Percentiles rank a stretch among this genome's conserved stretches.
phyloP scores from a whole-genome alignment of 1,140 invertebrate genomes.

The Eriosoma lanigerum region DNA sequence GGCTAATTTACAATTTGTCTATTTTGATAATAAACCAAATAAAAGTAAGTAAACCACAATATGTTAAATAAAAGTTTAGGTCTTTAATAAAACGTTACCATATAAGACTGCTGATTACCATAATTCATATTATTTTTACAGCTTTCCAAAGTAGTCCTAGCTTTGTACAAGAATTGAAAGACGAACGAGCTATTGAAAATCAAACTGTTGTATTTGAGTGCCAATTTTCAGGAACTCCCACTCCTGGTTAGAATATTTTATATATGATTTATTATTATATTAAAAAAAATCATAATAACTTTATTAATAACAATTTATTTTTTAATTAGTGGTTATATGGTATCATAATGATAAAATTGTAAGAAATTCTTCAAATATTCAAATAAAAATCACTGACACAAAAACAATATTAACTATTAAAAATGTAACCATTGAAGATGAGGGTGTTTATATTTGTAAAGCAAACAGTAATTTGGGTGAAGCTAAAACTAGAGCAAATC shows the following conservation, averaged over 20 bases:
- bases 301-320: neutral
- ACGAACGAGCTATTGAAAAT: constrained; percentile 72
- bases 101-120: no score
- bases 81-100: no score
- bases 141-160: constrained; percentile 61
- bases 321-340: constrained; percentile 76
- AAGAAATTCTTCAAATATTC: constrained; percentile 69
- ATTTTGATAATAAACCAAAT: no score
- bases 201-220: constrained; percentile 76
- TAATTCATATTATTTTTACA: constrained; percentile 21
- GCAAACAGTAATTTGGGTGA: constrained; percentile 79
- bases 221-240: constrained; percentile 77
- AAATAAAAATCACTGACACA: constrained; percentile 73
- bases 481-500: constrained; percentile 75
- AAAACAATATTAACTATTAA: constrained; percentile 73
- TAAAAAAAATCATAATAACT: no score
- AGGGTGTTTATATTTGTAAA: constrained; percentile 85
- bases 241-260: constrained; percentile 67
- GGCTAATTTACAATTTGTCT: no score
- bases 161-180: constrained; percentile 78
- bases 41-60: no score
- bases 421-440: constrained; percentile 69
- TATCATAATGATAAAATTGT: constrained; percentile 82
- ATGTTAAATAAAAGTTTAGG: no score
- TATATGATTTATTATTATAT: neutral